Evolutionary conservation across 2,113 vertebrate genomes (phyloP).

Genomic region (Geococcyx californianus): DNA sequence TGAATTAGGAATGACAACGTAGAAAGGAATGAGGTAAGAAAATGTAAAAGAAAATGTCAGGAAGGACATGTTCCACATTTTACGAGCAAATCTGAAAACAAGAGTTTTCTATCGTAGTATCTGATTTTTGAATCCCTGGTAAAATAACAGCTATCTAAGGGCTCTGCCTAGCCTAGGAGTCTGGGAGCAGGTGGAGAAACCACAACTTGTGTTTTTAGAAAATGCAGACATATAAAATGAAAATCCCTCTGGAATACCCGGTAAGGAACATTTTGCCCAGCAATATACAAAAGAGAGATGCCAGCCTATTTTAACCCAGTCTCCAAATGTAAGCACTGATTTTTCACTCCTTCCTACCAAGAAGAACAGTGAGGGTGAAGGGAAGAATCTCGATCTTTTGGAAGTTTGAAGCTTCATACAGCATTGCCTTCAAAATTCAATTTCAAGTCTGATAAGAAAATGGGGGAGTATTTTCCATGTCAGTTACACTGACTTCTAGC

Average conservation of each 20-base stretch:
- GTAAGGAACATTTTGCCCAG: background rate
- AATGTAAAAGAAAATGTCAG: background rate
- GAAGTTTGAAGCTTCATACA: background rate
- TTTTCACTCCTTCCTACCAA: background rate
- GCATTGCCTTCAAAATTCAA: background rate
- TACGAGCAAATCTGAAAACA: background rate
- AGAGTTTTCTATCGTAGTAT: background rate
- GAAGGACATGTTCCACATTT: background rate
- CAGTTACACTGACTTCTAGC: background rate
- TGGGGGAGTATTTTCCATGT: background rate
- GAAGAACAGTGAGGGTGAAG: background rate
- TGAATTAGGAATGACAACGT: background rate
- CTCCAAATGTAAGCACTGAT: background rate
- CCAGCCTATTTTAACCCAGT: background rate
- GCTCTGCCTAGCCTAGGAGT: background rate
- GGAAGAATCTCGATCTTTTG: background rate
- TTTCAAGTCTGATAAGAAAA: slow-evolving; percentile 1
- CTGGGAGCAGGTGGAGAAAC: background rate
- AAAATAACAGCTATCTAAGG: accelerated
- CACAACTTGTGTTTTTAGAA: background rate
- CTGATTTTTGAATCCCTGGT: background rate
- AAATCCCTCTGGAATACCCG: background rate
- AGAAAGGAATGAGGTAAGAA: background rate
- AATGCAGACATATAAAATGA: background rate
- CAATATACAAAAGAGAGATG: background rate